phyloP scores from a whole-genome alignment of 1,140 invertebrate genomes.

The Protaetia brevitarsis region DNA sequence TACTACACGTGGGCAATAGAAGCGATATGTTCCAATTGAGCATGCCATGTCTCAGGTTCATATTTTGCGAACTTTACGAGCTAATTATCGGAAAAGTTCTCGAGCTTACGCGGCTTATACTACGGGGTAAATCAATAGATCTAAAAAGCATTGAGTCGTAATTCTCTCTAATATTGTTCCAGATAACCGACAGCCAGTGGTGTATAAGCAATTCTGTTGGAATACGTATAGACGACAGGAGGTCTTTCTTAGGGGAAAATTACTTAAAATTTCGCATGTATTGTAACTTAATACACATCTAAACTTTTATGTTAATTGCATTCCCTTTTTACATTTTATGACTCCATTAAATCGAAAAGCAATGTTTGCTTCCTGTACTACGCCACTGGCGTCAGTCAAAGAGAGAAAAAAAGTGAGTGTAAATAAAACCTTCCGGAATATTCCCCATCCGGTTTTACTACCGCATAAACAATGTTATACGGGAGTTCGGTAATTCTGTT shows the following conservation, averaged over 20 bases:
- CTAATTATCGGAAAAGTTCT: neutral
- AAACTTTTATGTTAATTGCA: no score
- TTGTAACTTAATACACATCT: no score
- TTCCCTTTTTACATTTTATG: no score
- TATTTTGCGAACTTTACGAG: neutral
- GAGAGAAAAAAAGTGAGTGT: neutral
- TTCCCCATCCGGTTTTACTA: constrained; percentile 3
- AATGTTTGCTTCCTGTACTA: neutral
- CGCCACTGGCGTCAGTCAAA: neutral
- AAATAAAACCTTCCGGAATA: neutral
- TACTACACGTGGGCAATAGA: neutral
- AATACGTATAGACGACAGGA: no score
- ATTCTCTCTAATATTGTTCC: neutral
- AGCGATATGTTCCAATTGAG: neutral
- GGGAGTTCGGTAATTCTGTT: constrained; percentile 13
- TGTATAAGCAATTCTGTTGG: no score
- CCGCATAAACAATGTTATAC: constrained; percentile 9
- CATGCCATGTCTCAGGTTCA: neutral
- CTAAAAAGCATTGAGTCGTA: neutral
- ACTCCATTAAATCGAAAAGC: no score
- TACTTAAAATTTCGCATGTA: no score
- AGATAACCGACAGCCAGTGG: neutral
- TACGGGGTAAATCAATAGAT: neutral
- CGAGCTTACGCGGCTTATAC: neutral
- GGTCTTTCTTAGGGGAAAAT: no score